Evolutionary conservation across 2,888 invertebrate genomes (phyloP).

Genomic region (Drosophila algonquin): DNA sequence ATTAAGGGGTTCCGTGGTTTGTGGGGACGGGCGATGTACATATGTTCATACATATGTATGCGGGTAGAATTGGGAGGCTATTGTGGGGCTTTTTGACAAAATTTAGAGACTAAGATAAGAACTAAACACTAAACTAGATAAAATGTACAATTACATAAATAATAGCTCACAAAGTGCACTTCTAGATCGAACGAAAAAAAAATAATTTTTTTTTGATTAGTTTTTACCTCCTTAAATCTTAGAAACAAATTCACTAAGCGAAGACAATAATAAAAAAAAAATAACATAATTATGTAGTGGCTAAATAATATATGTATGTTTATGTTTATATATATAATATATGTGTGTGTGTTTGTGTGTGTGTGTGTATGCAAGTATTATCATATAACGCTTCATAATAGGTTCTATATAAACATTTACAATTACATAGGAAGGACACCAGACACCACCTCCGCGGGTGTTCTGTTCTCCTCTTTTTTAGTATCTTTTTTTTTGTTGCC

Average conservation of each 20-base stretch:
- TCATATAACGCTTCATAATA: constrained; percentile 46
- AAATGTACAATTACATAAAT: constrained; percentile 55
- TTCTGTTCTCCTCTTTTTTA: constrained; percentile 9
- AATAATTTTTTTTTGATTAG: constrained; percentile 51
- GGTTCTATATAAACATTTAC: constrained; percentile 47
- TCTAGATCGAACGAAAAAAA: constrained; percentile 53
- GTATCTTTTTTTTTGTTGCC: neutral
- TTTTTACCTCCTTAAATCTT: constrained; percentile 61
- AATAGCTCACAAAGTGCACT: constrained; percentile 48
- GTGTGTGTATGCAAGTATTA: constrained; percentile 46
- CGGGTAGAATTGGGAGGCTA: constrained; percentile 5
- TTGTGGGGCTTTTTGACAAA: constrained; percentile 50
- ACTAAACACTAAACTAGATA: constrained; percentile 73
- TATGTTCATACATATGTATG: neutral
- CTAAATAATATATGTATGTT: constrained; percentile 38
- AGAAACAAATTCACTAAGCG: constrained; percentile 55
- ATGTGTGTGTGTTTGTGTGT: constrained; percentile 30
- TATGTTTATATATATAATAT: constrained; percentile 23
- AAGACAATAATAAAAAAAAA: constrained; percentile 43
- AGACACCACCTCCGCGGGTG: neutral
- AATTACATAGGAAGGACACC: constrained; percentile 39
- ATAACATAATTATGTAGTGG: constrained; percentile 48
- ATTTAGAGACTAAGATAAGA: constrained; percentile 74
- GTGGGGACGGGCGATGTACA: neutral
- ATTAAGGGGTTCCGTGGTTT: constrained; percentile 41